Conservation (phyloP, 2,888 invertebrate species). For the Epicampocera succincta region DNA sequence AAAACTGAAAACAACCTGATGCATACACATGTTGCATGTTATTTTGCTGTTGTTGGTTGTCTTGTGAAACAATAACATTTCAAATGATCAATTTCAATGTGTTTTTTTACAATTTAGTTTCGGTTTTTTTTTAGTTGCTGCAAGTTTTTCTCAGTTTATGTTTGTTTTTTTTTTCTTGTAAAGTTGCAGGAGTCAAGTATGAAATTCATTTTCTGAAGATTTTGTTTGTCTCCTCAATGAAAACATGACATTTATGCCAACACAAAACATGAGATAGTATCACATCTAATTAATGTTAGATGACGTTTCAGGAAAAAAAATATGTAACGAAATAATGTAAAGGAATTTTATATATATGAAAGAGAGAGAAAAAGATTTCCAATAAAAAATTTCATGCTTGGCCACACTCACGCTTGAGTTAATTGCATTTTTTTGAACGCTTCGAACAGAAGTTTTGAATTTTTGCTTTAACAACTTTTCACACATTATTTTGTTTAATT, state of each 20-base stretch:
- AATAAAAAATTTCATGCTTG: constrained; percentile 14
- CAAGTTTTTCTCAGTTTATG: constrained; percentile 34
- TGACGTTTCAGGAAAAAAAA: constrained; percentile 46
- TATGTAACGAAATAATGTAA: constrained; percentile 34
- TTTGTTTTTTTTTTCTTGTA: constrained; percentile 7
- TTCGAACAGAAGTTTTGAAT: constrained; percentile 47
- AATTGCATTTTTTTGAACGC: constrained; percentile 27
- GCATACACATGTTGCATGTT: constrained; percentile 71
- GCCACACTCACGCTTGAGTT: constrained; percentile 1
- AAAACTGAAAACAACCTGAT: constrained; percentile 52
- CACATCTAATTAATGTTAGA: constrained; percentile 72
- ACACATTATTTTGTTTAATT: constrained; percentile 14
- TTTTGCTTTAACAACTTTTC: constrained; percentile 23
- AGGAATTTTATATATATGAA: constrained; percentile 9
- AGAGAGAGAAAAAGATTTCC: constrained; percentile 28
- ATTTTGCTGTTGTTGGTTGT: constrained; percentile 64
- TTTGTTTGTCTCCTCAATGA: constrained; percentile 52
- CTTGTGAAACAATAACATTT: constrained; percentile 69
- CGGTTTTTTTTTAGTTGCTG: constrained; percentile 3
- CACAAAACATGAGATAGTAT: constrained; percentile 70
- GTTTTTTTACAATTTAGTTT: constrained; percentile 47
- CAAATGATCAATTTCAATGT: constrained; percentile 65
- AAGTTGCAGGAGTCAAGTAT: constrained; percentile 59
- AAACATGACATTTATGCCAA: constrained; percentile 73
- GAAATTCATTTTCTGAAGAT: constrained; percentile 38